phyloP scores from a whole-genome alignment of 2,888 invertebrate species.

The Eulithis prunata region DNA sequence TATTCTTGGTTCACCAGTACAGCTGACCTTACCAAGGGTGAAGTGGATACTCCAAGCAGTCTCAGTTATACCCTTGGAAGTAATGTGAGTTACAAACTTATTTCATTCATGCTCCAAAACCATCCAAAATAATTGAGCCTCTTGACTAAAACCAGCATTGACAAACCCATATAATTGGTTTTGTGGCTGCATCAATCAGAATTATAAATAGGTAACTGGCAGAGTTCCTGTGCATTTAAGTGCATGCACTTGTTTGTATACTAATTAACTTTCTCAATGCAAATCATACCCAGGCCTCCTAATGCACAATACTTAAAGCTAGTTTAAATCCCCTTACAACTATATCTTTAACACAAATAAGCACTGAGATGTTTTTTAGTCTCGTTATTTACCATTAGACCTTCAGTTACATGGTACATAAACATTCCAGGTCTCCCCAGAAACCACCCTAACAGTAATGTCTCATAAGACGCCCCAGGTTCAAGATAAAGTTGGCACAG shows the following conservation, averaged over 20 bases:
- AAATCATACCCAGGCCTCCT: neutral
- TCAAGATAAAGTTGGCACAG: slow-evolving; percentile 78
- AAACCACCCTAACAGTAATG: slow-evolving; percentile 81
- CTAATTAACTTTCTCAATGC: slow-evolving; percentile 18
- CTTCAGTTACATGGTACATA: neutral
- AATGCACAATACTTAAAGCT: no score
- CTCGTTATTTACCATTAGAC: neutral
- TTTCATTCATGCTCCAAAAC: slow-evolving; percentile 12
- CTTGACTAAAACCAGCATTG: neutral
- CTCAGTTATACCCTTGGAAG: slow-evolving; percentile 80
- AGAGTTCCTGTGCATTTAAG: slow-evolving; percentile 12
- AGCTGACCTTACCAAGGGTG: slow-evolving; percentile 78
- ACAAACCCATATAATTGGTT: neutral
- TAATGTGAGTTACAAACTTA: slow-evolving; percentile 63
- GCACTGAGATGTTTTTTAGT: neutral
- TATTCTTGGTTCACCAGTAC: slow-evolving; percentile 82
- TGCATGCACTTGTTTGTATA: slow-evolving; percentile 10
- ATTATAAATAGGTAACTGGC: slow-evolving; percentile 4
- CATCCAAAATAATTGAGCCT: neutral
- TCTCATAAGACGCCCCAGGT: slow-evolving; percentile 80
- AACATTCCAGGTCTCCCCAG: slow-evolving; percentile 74
- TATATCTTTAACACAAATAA: no score
- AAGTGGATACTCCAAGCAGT: slow-evolving; percentile 80
- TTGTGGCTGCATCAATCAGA: neutral
- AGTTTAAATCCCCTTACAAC: no score